phyloP scores from a whole-genome alignment of 2,888 invertebrate species.

The Amblyjoppa proteus region DNA sequence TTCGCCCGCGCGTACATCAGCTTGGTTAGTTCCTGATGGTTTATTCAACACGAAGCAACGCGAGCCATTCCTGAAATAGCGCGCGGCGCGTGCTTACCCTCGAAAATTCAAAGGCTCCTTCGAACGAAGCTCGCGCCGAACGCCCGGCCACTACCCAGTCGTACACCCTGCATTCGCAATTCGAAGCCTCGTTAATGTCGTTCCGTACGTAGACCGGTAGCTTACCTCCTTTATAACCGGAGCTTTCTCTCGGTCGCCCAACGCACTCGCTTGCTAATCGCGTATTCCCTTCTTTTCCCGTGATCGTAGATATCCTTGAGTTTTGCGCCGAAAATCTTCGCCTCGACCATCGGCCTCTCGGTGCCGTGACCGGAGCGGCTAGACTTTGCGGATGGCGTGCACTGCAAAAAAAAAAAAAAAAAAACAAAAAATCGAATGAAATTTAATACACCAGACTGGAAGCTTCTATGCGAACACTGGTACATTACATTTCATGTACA shows the following conservation, averaged over 20 bases:
- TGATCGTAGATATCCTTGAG: constrained; percentile 21
- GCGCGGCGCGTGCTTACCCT: constrained; percentile 67
- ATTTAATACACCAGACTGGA: too few relatives aligned
- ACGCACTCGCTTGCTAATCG: constrained; percentile 61
- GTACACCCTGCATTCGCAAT: constrained; percentile 69
- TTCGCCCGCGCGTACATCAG: constrained; percentile 61
- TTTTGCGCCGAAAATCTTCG: neutral
- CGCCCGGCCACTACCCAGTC: constrained; percentile 39
- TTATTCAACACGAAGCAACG: constrained; percentile 70
- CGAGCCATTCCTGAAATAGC: constrained; percentile 67
- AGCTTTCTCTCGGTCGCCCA: constrained; percentile 8
- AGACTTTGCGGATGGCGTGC: too few relatives aligned
- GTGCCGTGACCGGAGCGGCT: neutral
- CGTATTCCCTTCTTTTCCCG: constrained; percentile 55
- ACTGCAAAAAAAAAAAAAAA: too few relatives aligned
- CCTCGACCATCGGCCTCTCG: neutral
- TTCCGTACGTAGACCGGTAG: constrained; percentile 36
- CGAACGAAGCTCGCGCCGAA: constrained; percentile 59
- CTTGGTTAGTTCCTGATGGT: constrained; percentile 69
- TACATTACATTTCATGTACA: too few relatives aligned
- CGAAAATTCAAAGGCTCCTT: constrained; percentile 68
- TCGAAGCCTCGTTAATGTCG: constrained; percentile 69
- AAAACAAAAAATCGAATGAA: too few relatives aligned
- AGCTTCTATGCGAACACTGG: too few relatives aligned
- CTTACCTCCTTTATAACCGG: constrained; percentile 19